Conservation (phyloP, 35 echinoderm and acorn worm genomes). For the Apostichopus japonicus region DNA sequence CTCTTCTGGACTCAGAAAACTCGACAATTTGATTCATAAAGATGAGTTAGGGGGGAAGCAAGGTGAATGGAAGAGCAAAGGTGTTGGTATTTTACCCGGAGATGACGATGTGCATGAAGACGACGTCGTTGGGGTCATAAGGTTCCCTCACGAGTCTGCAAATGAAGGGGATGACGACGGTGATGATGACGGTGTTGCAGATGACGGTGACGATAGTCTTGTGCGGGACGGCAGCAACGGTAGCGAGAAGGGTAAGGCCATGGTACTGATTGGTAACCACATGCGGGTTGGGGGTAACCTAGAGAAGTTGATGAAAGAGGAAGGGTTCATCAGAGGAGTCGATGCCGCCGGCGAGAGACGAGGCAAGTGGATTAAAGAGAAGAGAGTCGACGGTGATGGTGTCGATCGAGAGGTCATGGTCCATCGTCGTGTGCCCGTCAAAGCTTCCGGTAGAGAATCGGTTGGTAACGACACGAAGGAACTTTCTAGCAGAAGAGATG, state of each 20-base stretch:
- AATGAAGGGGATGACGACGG: not conserved
- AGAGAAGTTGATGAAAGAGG: conserved; percentile 24
- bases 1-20: not conserved
- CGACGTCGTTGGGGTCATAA: not conserved
- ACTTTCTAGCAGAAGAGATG: not conserved
- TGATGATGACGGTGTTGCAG: not conserved
- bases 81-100: too few relatives aligned
- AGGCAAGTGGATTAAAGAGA: not conserved
- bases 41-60: not conserved
- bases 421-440: not conserved
- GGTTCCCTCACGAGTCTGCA: conserved; percentile 16
- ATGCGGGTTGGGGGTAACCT: not conserved
- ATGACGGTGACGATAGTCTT: not conserved
- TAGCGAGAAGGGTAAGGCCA: not conserved
- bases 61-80: not conserved
- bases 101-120: not conserved
- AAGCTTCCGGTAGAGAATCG: not conserved
- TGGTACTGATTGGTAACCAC: conserved; percentile 9
- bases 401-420: not conserved
- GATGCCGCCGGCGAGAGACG: not conserved
- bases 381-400: not conserved
- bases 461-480: not conserved
- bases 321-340: conserved; percentile 36
- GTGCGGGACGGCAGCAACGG: not conserved
- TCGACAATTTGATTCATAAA: not conserved